Conservation (phyloP, 35 echinoderm and acorn worm genomes). For the Apostichopus japonicus region DNA sequence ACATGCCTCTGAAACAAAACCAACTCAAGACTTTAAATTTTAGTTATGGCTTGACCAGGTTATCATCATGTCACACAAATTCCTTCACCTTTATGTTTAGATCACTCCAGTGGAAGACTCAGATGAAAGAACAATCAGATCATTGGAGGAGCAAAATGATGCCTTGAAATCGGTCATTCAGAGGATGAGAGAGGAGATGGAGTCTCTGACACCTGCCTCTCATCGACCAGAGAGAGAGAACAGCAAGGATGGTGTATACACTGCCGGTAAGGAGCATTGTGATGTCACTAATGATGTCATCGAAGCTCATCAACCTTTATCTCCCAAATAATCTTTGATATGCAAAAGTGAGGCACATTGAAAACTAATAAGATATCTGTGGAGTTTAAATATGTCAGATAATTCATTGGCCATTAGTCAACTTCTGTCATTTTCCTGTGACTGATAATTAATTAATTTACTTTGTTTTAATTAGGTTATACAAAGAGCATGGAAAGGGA, state of each 20-base stretch:
- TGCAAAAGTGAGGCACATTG: too few species aligned
- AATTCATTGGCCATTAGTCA: too few species aligned
- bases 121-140: conserved; percentile 33
- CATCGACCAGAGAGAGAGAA: conserved; percentile 13
- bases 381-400: too few species aligned
- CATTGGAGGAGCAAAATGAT: conserved; percentile 82
- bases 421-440: too few species aligned
- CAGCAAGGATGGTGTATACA: conserved; percentile 6
- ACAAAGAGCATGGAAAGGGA: conserved; percentile 80
- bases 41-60: neutral
- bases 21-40: neutral
- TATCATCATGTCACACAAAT: neutral
- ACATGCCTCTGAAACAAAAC: neutral
- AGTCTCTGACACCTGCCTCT: conserved; percentile 50
- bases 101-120: neutral
- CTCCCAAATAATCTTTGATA: too few species aligned
- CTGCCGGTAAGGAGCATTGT: conserved; percentile 33
- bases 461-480: conserved; percentile 65
- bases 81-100: neutral
- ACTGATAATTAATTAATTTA: too few species aligned
- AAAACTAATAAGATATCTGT: too few species aligned
- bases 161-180: conserved; percentile 75
- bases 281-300: too few species aligned
- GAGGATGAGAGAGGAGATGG: conserved; percentile 93
- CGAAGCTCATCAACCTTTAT: too few species aligned